These are phyloP conservation scores for Vanessa atalanta DNA, from an alignment of 1,140 invertebrate genomes.

Conservation along the genomic window DNA sequence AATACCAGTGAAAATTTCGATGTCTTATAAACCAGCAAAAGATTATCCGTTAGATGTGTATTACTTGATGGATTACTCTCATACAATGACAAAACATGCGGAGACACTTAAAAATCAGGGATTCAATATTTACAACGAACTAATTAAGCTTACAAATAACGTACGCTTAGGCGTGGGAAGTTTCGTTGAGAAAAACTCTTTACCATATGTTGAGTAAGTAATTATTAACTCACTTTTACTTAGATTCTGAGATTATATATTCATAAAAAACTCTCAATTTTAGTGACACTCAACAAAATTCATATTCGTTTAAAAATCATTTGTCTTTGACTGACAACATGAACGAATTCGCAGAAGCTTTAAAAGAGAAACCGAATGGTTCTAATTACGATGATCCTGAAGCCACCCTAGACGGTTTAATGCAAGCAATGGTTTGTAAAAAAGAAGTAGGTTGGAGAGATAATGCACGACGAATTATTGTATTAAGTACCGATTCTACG, in stretches of 20 bases:
- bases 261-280: constrained; percentile 12
- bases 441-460: constrained; percentile 84
- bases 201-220: constrained; percentile 87
- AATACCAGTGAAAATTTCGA: constrained; percentile 47
- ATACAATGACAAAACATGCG: constrained; percentile 89
- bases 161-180: constrained; percentile 93
- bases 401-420: constrained; percentile 81
- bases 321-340: constrained; percentile 90
- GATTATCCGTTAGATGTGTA: constrained; percentile 95
- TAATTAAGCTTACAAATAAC: constrained; percentile 90
- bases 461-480: constrained; percentile 82
- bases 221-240: constrained; percentile 22
- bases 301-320: constrained; percentile 91
- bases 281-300: constrained; percentile 10
- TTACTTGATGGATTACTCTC: constrained; percentile 92
- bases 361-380: constrained; percentile 66
- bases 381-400: constrained; percentile 46
- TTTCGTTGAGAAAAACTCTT: constrained; percentile 93
- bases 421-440: constrained; percentile 87
- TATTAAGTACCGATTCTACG: constrained; percentile 84
- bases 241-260: constrained; percentile 66
- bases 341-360: constrained; percentile 82
- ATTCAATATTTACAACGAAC: constrained; percentile 82
- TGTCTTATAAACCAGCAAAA: constrained; percentile 83
- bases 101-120: constrained; percentile 86